Percentiles rank a stretch among this genome's conserved stretches.
Conservation (phyloP, 2,888 invertebrate species). For the Dasypolia templi region DNA sequence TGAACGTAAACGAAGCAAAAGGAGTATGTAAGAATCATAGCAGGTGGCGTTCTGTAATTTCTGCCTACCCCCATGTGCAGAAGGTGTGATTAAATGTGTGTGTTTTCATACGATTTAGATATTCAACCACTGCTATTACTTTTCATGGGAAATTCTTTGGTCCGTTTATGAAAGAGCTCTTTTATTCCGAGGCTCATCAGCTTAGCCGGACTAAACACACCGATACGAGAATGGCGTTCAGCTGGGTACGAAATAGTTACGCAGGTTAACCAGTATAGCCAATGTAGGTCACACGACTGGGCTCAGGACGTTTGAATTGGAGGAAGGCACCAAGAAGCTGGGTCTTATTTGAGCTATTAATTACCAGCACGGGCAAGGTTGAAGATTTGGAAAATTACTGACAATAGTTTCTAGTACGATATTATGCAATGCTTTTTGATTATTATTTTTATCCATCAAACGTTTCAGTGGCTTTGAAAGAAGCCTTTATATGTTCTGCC, state of each 20-base stretch:
- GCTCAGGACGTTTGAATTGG: neutral
- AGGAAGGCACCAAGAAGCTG: no score
- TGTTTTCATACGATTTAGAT: neutral
- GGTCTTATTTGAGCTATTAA: neutral
- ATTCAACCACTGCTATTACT: neutral
- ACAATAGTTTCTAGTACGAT: no score
- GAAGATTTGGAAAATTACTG: neutral
- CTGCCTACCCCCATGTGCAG: no score
- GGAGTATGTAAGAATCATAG: no score
- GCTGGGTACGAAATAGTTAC: slow-evolving; percentile 4
- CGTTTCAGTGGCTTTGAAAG: neutral
- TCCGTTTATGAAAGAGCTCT: slow-evolving; percentile 13
- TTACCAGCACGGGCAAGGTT: neutral
- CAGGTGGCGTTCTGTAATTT: no score
- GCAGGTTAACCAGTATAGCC: neutral
- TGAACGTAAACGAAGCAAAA: no score
- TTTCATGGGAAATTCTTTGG: slow-evolving; percentile 1
- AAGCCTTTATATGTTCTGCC: slow-evolving; percentile 11
- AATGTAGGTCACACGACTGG: slow-evolving; percentile 7
- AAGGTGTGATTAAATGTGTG: neutral
- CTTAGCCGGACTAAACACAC: slow-evolving; percentile 11
- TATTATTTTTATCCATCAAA: slow-evolving; percentile 14
- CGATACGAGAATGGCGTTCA: neutral
- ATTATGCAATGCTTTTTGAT: neutral
- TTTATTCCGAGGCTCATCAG: slow-evolving; percentile 15